phyloP scores from a whole-genome alignment of 2,888 invertebrate species.

The Agrochola lota region DNA sequence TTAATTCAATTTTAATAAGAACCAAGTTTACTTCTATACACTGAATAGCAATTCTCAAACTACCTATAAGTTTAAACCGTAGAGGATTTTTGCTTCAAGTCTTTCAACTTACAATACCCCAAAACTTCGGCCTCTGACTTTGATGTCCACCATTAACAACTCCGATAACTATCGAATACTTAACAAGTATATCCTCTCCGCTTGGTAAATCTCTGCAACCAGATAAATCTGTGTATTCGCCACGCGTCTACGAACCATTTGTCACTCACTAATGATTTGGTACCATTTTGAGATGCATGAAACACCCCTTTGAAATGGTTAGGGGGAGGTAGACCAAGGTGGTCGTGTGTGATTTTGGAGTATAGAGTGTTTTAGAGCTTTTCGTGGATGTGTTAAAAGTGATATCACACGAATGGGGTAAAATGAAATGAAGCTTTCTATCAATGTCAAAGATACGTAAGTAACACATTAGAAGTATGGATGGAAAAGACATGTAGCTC shows the following conservation, averaged over 20 bases:
- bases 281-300: conserved; percentile 52
- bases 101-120: neutral
- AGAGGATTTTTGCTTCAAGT: neutral
- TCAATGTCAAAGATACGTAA: neutral
- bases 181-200: conserved; percentile 39
- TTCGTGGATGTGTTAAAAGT: conserved; percentile 1
- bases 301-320: conserved; percentile 57
- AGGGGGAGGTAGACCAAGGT: conserved; percentile 40
- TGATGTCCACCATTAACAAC: conserved; percentile 24
- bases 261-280: conserved; percentile 67
- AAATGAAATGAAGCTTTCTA: neutral
- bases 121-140: neutral
- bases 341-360: conserved; percentile 6
- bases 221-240: conserved; percentile 62
- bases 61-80: neutral
- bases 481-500: neutral
- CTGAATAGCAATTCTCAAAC: neutral
- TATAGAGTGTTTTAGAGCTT: neutral
- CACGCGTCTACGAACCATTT: conserved; percentile 66
- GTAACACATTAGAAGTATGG: neutral
- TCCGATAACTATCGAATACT: conserved; percentile 34
- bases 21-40: neutral
- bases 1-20: neutral
- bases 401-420: neutral
- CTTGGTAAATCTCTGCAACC: conserved; percentile 49